Evolutionary conservation across 2,113 vertebrate genomes (phyloP), one percentile per base, ranked within the genome.

Genomic region (Entelurus aequoreus): DNA sequence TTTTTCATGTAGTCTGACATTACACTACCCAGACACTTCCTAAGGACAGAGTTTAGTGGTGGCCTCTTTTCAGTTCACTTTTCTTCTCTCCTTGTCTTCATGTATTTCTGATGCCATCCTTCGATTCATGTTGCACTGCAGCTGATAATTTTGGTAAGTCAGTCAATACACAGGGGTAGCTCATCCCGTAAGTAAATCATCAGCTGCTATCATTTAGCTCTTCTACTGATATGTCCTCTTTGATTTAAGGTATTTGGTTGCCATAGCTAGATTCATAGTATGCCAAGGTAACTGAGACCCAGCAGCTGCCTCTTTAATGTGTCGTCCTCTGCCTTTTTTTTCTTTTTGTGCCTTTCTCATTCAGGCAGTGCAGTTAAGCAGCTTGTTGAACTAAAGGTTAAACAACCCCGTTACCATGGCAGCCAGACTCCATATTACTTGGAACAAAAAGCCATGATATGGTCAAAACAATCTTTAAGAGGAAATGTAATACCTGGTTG

Each of bases 141-240:
- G 90, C 88, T 71, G 89, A 90, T 71, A 80, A 75, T 77, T 55
- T 86, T 38, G 88, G 88, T 91, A 89, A 90, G 88, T 90, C 69
- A 63, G 59, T 61, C 51, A 72, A 66, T 71, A 28, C 65, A 54
- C 72, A 50, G 51, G 50, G 66, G 64, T 76, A 16, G 58, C 56
- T 49, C 68, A 59, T 57, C 28, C 28, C 55, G n/a, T 65, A 9
- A 42, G 16, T n/a, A 42, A 42, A 15, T n/a, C 37, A 56, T 56
- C 8, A 42, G 16, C 44, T 55, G 15, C 0, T 64, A 61, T 65
- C 60, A 56, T 55, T 62, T 74, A 63, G 64, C 36, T 53, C 14
- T 40, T 50, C 54, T 47, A 54, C 28, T 69, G 36, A 37, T 57
- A 9, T 35, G 6, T 1, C 56, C 49, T 21, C 19, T 48, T 1